Conservation (phyloP, 2,888 invertebrate species). For the Odiellus spinosus region DNA sequence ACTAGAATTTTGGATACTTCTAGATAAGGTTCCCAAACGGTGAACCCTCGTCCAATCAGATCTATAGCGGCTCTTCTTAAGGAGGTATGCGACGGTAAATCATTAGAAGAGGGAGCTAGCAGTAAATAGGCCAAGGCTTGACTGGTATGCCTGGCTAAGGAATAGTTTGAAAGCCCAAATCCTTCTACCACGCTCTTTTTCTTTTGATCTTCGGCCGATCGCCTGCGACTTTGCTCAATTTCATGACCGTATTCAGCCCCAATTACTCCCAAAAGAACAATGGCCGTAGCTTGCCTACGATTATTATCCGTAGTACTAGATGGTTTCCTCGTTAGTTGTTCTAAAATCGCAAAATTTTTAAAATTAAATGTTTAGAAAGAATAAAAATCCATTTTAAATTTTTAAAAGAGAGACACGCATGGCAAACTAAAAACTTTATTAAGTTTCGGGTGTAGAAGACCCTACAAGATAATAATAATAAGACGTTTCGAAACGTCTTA, state of each 20-base stretch:
- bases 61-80: conserved; percentile 89
- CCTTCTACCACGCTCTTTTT: conserved; percentile 66
- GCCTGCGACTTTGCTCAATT: conserved; percentile 41
- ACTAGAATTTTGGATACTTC: conserved; percentile 75
- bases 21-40: conserved; percentile 96
- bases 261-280: conserved; percentile 88
- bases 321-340: conserved; percentile 2
- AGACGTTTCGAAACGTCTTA: not conserved
- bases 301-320: conserved; percentile 71
- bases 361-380: not conserved
- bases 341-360: not conserved
- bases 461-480: too few relatives aligned
- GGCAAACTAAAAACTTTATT: too few relatives aligned
- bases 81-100: conserved; percentile 82
- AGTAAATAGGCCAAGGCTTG: conserved; percentile 85
- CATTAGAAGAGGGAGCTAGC: conserved; percentile 63
- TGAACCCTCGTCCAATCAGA: conserved; percentile 89
- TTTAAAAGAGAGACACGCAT: too few relatives aligned
- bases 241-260: conserved; percentile 98
- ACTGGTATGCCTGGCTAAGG: conserved; percentile 79
- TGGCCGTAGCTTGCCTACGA: conserved; percentile 90
- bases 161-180: conserved; percentile 68
- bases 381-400: not conserved
- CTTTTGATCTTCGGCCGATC: conserved; percentile 43
- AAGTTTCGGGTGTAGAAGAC: too few relatives aligned